phyloP scores from a whole-genome alignment of 2,888 invertebrate species.

The Morinoia aosen region DNA sequence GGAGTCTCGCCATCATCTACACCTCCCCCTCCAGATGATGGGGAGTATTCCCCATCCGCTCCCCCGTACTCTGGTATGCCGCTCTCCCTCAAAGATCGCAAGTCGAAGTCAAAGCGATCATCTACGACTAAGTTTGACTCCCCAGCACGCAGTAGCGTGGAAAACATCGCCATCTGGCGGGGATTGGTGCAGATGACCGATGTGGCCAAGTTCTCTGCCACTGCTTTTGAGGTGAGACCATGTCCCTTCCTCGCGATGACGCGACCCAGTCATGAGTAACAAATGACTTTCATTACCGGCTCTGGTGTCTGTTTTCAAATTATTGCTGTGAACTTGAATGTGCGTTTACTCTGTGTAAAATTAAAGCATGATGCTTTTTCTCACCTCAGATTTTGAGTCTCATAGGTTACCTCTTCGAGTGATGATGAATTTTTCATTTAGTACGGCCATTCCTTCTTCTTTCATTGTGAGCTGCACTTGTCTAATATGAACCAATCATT shows the following conservation, averaged over 20 bases:
- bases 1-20: conserved; percentile 50
- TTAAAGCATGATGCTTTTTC: background rate
- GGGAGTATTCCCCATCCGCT: conserved; percentile 56
- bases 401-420: background rate
- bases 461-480: background rate
- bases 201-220: conserved; percentile 66
- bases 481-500: background rate
- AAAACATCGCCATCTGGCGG: conserved; percentile 63
- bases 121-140: conserved; percentile 19
- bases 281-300: background rate
- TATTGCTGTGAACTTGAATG: background rate
- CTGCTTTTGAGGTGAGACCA: conserved; percentile 67
- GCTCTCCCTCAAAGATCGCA: conserved; percentile 54
- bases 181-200: conserved; percentile 67
- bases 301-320: background rate
- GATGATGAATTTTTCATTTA: background rate
- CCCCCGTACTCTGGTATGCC: conserved; percentile 54
- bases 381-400: background rate
- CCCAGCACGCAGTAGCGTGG: background rate
- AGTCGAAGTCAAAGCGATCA: conserved; percentile 57
- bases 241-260: background rate
- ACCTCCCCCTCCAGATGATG: conserved; percentile 55
- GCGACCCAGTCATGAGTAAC: background rate
- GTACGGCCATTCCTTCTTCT: background rate
- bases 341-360: background rate